phyloP scores from a whole-genome alignment of 2,797 vertebrate species.

The Platyrinchus mystaceus region DNA sequence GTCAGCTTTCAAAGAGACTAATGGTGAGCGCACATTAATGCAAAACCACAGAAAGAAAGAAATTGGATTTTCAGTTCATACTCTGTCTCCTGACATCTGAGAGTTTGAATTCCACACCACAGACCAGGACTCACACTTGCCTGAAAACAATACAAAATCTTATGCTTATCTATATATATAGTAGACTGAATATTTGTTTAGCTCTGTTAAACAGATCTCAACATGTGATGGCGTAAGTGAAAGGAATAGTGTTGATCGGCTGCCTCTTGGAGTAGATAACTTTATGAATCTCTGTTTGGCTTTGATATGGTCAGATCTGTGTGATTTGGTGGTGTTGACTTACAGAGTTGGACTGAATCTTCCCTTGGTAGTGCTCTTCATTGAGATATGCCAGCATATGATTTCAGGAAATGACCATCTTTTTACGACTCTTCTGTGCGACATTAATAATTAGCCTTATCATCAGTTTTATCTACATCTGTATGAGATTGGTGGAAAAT shows the following conservation, averaged over 20 bases:
- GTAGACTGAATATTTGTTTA: neutral
- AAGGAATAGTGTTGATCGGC: neutral
- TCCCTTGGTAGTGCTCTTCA: neutral
- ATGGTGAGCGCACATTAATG: neutral
- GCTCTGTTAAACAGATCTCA: neutral
- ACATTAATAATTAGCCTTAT: neutral
- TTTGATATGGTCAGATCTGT: neutral
- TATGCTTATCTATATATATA: neutral
- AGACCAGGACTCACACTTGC: neutral
- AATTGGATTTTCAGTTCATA: neutral
- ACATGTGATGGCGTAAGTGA: neutral
- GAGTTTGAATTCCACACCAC: neutral
- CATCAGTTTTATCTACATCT: neutral
- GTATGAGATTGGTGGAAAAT: neutral
- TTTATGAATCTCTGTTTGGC: neutral
- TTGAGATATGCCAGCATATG: neutral
- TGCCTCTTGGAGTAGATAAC: neutral
- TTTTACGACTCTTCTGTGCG: neutral
- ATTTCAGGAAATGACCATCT: neutral
- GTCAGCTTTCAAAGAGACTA: neutral
- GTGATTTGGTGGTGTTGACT: neutral
- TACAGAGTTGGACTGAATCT: neutral
- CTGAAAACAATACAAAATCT: neutral
- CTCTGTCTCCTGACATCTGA: neutral
- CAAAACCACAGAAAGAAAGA: neutral